Conservation (phyloP, 2,888 invertebrate genomes). For the Dicyrtomina minuta region DNA sequence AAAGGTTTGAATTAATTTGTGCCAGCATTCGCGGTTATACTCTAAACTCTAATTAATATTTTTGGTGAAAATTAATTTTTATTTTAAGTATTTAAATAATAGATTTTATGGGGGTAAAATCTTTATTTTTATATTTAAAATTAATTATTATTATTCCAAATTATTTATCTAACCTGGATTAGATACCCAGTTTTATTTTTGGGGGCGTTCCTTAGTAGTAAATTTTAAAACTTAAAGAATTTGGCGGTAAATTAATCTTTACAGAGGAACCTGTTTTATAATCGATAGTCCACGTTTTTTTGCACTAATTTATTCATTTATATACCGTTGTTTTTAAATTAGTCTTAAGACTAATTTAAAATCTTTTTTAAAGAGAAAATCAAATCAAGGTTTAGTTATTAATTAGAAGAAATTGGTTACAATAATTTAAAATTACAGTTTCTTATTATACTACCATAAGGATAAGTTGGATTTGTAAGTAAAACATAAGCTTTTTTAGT, state of each 20-base stretch:
- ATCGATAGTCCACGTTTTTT: constrained; percentile 68
- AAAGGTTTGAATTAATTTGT: constrained; percentile 67
- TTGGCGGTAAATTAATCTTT: constrained; percentile 71
- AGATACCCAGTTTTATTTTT: constrained; percentile 66
- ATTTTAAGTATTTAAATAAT: constrained; percentile 56
- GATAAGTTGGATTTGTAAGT: constrained; percentile 68
- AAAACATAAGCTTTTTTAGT: constrained; percentile 60
- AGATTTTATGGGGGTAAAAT: constrained; percentile 59
- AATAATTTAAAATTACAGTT: constrained; percentile 62
- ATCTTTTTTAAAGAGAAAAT: constrained; percentile 60
- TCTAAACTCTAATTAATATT: constrained; percentile 60
- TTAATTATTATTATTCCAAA: constrained; percentile 57
- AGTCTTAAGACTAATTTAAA: constrained; percentile 58
- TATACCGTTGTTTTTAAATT: constrained; percentile 58
- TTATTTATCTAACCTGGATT: constrained; percentile 64
- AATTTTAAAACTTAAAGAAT: constrained; percentile 69
- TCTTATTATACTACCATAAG: constrained; percentile 58
- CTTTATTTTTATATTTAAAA: constrained; percentile 59
- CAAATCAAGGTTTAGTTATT: constrained; percentile 73
- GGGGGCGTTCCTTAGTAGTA: constrained; percentile 63
- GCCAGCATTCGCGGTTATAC: constrained; percentile 73
- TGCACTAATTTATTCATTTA: constrained; percentile 58
- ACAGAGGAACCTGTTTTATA: constrained; percentile 70
- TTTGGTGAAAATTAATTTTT: constrained; percentile 58
- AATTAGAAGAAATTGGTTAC: constrained; percentile 69